Conservation (phyloP, 2,797 vertebrate genomes). For the Cyclopterus lumpus region DNA sequence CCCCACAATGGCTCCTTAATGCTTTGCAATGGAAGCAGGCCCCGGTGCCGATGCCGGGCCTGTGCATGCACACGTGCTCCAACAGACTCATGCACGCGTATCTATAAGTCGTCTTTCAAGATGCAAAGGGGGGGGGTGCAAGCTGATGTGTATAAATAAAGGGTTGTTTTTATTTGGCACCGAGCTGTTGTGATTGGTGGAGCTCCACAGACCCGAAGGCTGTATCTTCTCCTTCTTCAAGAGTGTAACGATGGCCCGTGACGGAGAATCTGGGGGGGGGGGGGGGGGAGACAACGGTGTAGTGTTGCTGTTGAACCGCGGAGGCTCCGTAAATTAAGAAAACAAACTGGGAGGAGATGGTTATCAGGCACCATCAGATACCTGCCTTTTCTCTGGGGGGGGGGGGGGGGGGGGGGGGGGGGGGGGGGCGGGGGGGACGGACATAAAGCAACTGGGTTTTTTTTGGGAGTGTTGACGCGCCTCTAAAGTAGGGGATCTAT, state of each 20-base stretch:
- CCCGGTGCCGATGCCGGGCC: conserved; percentile 32
- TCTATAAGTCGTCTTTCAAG: conserved; percentile 26
- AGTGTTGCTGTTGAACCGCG: conserved; percentile 62
- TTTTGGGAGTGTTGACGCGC: conserved; percentile 69
- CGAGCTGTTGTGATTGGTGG: conserved; percentile 37
- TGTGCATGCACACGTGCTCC: conserved; percentile 49
- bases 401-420: conserved; percentile 26
- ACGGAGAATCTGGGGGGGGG: conserved; percentile 55
- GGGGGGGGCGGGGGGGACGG: no score
- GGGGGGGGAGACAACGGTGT: conserved; percentile 51
- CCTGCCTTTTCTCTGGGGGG: conserved; percentile 70
- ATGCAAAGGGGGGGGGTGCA: conserved; percentile 27
- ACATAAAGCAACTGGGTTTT: conserved; percentile 72
- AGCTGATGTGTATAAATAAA: conserved; percentile 45
- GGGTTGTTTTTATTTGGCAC: no score
- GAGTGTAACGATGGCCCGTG: conserved; percentile 37
- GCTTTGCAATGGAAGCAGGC: conserved; percentile 69
- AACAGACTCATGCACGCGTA: conserved; percentile 21
- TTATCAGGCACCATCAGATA: conserved; percentile 76
- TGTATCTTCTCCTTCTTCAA: conserved; percentile 41
- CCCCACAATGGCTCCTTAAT: conserved; percentile 81
- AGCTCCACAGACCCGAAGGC: conserved; percentile 50
- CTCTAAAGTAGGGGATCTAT: conserved; percentile 81
- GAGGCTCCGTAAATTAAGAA: conserved; percentile 75
- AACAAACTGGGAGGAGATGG: conserved; percentile 77